Evolutionary conservation across 2,113 vertebrate species (phyloP).

Genomic region (Xenus cinereus): DNA sequence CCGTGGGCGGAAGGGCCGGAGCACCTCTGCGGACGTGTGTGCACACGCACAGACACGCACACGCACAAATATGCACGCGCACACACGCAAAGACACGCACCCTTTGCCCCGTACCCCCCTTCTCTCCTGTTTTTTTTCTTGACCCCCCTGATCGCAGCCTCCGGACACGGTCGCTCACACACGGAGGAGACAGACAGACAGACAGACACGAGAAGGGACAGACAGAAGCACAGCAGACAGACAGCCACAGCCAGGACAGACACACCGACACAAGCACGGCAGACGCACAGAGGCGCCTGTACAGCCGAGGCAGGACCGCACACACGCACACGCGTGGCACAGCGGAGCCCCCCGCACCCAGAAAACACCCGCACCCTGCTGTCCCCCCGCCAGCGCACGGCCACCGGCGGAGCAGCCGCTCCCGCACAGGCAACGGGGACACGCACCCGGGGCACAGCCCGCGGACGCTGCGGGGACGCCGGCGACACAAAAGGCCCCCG

Average conservation of each 20-base stretch:
- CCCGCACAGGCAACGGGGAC: neutral
- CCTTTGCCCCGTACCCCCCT: too few species aligned
- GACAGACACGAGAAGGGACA: neutral
- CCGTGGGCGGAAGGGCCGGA: neutral
- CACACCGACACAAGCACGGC: too few species aligned
- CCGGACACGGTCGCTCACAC: neutral
- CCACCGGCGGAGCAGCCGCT: too few species aligned
- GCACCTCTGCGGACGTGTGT: accelerated
- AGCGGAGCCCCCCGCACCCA: neutral
- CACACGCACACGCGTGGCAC: neutral
- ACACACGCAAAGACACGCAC: too few species aligned
- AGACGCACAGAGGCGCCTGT: neutral
- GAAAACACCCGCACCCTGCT: accelerated
- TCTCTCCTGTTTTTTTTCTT: neutral
- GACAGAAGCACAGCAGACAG: neutral
- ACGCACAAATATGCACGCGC: accelerated
- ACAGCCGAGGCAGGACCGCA: neutral
- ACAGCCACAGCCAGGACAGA: neutral
- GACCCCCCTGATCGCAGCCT: neutral
- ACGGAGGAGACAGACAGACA: neutral
- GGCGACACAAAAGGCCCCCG: neutral
- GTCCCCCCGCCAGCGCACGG: neutral
- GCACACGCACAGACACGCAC: too few species aligned
- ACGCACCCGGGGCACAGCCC: neutral
- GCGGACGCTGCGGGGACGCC: neutral